A percentile compares a stretch with the other conserved stretches of the same genome.
These are phyloP conservation scores for Chironomus striatipennis DNA, from an alignment of 1,140 invertebrate species.

Conservation along the genomic window DNA sequence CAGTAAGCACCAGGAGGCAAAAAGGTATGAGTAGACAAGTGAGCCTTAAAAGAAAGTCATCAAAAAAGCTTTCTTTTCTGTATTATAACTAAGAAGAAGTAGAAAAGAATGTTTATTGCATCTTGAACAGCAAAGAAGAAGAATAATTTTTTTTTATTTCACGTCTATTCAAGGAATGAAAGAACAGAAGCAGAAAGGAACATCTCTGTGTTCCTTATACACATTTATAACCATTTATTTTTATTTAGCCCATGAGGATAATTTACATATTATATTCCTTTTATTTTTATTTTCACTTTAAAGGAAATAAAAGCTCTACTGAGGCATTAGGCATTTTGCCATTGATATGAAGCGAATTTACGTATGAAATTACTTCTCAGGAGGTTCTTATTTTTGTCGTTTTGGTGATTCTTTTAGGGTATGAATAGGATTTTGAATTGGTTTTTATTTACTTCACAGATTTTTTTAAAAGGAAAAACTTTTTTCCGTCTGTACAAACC, in stretches of 20 bases:
- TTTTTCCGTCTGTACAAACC: too few relatives aligned
- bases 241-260: constrained; percentile 18
- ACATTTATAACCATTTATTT: constrained; percentile 23
- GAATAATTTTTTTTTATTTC: too few relatives aligned
- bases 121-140: background rate
- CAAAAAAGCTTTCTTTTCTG: constrained; percentile 3
- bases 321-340: constrained; percentile 17
- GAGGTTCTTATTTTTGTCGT: too few relatives aligned
- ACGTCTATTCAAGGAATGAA: background rate
- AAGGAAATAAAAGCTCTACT: constrained; percentile 11
- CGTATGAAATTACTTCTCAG: background rate
- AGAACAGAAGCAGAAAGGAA: constrained; percentile 1
- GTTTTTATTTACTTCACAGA: too few relatives aligned
- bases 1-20: too few relatives aligned
- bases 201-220: background rate
- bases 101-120: constrained; percentile 21
- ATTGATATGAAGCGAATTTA: background rate
- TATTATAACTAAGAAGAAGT: background rate
- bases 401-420: too few relatives aligned
- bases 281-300: constrained; percentile 23
- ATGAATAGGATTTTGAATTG: too few relatives aligned
- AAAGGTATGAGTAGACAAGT: background rate
- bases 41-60: background rate
- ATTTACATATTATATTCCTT: constrained; percentile 22
- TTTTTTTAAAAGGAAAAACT: too few relatives aligned